phyloP scores from a whole-genome alignment of 2,888 invertebrate genomes.

The Limnephilus marmoratus region DNA sequence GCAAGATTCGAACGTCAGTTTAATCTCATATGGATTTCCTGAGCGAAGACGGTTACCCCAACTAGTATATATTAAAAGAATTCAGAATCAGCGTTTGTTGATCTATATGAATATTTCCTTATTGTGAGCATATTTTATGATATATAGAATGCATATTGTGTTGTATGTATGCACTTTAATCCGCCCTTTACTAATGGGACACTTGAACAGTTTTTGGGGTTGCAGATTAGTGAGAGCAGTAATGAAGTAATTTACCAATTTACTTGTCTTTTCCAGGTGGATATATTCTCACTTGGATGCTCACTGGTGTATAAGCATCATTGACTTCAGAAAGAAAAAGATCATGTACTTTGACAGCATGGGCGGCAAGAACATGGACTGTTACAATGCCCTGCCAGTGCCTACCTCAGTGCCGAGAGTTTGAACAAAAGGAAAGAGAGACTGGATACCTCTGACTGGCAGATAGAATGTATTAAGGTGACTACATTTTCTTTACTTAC shows the following conservation, averaged over 20 bases:
- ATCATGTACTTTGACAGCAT: conserved; percentile 95
- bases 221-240: no score
- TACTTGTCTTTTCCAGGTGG: conserved; percentile 75
- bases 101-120: no score
- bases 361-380: conserved; percentile 87
- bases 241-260: background rate
- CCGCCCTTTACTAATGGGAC: no score
- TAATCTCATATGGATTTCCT: no score
- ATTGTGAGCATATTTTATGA: no score
- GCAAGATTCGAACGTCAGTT: no score
- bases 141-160: no score
- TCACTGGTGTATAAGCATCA: conserved; percentile 97
- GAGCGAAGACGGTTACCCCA: no score
- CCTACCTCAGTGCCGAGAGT: conserved; percentile 91
- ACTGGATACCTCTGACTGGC: conserved; percentile 85
- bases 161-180: no score
- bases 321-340: conserved; percentile 86
- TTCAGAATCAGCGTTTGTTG: no score
- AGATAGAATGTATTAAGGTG: conserved; percentile 80
- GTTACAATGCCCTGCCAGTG: conserved; percentile 83
- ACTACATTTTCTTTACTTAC: conserved; percentile 39
- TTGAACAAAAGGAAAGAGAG: conserved; percentile 89
- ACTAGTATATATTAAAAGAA: no score
- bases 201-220: no score
- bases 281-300: conserved; percentile 92